phyloP scores from a whole-genome alignment of 2,888 invertebrate genomes.

The Drosophila sordidapex region DNA sequence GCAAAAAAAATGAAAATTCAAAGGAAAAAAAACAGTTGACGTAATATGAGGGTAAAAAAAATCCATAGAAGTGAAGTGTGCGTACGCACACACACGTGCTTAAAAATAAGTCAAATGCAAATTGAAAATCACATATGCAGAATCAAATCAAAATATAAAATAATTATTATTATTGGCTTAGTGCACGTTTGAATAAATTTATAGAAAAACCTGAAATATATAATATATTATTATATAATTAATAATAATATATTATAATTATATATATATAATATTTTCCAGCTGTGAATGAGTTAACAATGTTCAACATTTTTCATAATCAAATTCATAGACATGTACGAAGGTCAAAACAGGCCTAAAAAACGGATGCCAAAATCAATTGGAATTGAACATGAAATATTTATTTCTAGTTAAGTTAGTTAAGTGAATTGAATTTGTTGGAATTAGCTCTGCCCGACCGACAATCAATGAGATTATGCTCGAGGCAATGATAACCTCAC shows the following conservation, averaged over 20 bases:
- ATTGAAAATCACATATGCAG: slow-evolving; percentile 29
- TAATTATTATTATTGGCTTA: slow-evolving; percentile 15
- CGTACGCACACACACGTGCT: background rate
- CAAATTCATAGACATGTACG: background rate
- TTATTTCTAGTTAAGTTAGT: slow-evolving; percentile 8
- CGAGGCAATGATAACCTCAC: slow-evolving; percentile 43
- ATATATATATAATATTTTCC: background rate
- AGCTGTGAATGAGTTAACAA: background rate
- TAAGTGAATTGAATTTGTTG: slow-evolving; percentile 14
- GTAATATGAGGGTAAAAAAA: background rate
- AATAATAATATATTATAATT: background rate
- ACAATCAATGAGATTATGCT: slow-evolving; percentile 33
- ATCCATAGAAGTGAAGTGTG: background rate
- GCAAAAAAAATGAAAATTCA: background rate
- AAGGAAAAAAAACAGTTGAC: background rate
- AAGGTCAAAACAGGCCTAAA: background rate
- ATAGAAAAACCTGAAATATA: background rate
- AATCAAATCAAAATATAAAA: slow-evolving; percentile 20
- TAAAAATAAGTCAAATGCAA: slow-evolving; percentile 26
- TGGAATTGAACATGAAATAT: background rate
- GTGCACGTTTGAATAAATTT: slow-evolving; percentile 26
- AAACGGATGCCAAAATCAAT: background rate
- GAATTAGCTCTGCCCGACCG: slow-evolving; percentile 13
- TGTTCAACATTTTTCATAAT: background rate
- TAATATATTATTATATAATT: background rate